Percentiles rank a stretch among this genome's conserved stretches.
Evolutionary conservation across 2,797 vertebrate species (phyloP).

Genomic region (Muraenolepis orangiensis): DNA sequence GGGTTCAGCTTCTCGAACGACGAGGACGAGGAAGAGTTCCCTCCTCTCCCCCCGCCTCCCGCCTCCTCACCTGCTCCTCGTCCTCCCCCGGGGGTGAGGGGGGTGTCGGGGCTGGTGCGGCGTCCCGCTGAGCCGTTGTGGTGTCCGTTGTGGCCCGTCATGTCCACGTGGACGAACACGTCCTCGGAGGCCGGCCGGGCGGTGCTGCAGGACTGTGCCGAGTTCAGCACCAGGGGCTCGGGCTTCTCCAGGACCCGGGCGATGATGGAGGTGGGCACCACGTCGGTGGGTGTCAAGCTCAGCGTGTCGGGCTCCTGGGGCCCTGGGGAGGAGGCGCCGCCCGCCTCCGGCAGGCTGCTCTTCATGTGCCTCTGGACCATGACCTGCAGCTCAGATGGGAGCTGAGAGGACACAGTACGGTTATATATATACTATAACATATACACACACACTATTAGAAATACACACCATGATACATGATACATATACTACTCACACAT

Average conservation of each 20-base stretch:
- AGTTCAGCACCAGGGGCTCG: conserved; percentile 91
- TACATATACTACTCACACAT: background rate
- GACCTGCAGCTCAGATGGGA: conserved; percentile 95
- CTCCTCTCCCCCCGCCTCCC: conserved; percentile 60
- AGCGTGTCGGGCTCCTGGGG: conserved; percentile 77
- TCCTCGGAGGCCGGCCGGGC: conserved; percentile 87
- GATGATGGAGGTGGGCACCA: conserved; percentile 92
- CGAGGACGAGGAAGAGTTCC: conserved; percentile 33
- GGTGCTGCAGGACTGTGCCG: conserved; percentile 87
- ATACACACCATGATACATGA: too few species aligned
- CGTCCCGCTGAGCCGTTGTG: background rate
- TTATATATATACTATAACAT: background rate
- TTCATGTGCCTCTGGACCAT: conserved; percentile 96
- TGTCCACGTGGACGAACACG: conserved; percentile 95
- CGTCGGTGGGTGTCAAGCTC: conserved; percentile 82
- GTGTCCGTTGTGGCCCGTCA: conserved; percentile 76
- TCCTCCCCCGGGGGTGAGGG: conserved; percentile 49
- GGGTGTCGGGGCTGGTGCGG: background rate
- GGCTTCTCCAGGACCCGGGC: conserved; percentile 95
- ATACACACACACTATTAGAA: too few species aligned
- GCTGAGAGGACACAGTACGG: conserved; percentile 66
- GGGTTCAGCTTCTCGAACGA: conserved; percentile 92
- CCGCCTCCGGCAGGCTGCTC: conserved; percentile 69
- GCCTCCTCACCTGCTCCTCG: conserved; percentile 64
- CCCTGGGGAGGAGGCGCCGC: conserved; percentile 54